A percentile compares a stretch with the other conserved stretches of the same genome.
These are phyloP conservation scores for Vidua macroura DNA, from an alignment of 2,113 vertebrate species.

Conservation along the genomic window DNA sequence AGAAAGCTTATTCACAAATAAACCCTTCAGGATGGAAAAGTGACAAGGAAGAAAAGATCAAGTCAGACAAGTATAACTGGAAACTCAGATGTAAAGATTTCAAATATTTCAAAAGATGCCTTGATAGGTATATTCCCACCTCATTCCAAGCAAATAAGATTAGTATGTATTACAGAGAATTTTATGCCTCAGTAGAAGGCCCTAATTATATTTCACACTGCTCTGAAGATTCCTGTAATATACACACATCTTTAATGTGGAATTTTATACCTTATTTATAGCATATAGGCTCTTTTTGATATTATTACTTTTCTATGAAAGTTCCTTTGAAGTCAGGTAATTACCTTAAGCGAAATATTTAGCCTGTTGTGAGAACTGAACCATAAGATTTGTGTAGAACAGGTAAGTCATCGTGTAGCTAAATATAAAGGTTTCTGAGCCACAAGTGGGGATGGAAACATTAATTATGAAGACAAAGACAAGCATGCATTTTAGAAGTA, in stretches of 20 bases:
- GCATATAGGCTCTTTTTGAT: slow-evolving; percentile 54
- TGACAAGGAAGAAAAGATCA: background rate
- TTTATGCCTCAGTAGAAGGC: slow-evolving; percentile 51
- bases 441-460: background rate
- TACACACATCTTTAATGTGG: slow-evolving; percentile 63
- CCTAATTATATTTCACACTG: slow-evolving; percentile 65
- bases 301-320: slow-evolving; percentile 61
- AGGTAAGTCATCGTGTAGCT: slow-evolving; percentile 31
- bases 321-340: slow-evolving; percentile 60
- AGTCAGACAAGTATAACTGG: slow-evolving; percentile 37
- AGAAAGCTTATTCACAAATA: slow-evolving; percentile 7
- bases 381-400: slow-evolving; percentile 28
- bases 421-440: background rate
- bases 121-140: slow-evolving; percentile 54
- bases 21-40: background rate
- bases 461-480: slow-evolving; percentile 29
- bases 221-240: slow-evolving; percentile 59
- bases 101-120: slow-evolving; percentile 45
- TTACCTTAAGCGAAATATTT: slow-evolving; percentile 60
- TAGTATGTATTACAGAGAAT: slow-evolving; percentile 46
- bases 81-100: slow-evolving; percentile 38
- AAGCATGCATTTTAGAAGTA: background rate
- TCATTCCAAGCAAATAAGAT: slow-evolving; percentile 57
- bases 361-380: slow-evolving; percentile 50
- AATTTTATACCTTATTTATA: slow-evolving; percentile 68